Conservation (phyloP, 2,113 vertebrate species). For the Motacilla alba region DNA sequence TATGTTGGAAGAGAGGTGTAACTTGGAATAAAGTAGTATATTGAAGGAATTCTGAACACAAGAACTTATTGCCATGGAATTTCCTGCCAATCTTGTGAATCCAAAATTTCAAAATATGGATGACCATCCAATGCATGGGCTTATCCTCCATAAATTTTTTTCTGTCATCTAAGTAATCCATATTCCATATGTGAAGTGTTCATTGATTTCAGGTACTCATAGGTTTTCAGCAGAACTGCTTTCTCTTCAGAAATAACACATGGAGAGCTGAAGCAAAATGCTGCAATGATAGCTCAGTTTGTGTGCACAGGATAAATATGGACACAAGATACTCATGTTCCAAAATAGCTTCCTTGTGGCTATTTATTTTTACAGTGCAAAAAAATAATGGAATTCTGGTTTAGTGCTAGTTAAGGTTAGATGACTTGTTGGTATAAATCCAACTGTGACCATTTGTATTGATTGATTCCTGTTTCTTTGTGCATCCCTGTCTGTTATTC, state of each 20-base stretch:
- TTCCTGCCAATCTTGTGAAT: background rate
- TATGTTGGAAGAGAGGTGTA: background rate
- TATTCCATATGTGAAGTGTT: background rate
- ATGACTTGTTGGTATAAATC: background rate
- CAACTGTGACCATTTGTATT: background rate
- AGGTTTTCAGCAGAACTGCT: background rate
- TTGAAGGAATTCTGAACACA: background rate
- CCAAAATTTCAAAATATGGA: background rate
- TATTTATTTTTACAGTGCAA: background rate
- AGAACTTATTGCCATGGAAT: background rate
- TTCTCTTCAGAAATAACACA: background rate
- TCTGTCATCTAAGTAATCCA: background rate
- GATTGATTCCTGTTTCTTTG: background rate
- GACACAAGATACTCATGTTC: background rate
- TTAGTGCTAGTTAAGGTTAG: background rate
- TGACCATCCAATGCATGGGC: conserved; percentile 1
- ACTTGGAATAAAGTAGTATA: background rate
- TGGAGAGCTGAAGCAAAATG: background rate
- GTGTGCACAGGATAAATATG: background rate
- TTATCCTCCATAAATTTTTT: background rate
- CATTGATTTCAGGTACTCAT: background rate
- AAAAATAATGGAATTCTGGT: background rate
- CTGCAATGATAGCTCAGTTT: background rate
- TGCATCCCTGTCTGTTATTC: background rate
- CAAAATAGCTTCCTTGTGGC: background rate